A percentile compares a stretch with the other conserved stretches of the same genome.
Conservation (phyloP, 2,797 vertebrate species). For the Crocodylus rhombifer region DNA sequence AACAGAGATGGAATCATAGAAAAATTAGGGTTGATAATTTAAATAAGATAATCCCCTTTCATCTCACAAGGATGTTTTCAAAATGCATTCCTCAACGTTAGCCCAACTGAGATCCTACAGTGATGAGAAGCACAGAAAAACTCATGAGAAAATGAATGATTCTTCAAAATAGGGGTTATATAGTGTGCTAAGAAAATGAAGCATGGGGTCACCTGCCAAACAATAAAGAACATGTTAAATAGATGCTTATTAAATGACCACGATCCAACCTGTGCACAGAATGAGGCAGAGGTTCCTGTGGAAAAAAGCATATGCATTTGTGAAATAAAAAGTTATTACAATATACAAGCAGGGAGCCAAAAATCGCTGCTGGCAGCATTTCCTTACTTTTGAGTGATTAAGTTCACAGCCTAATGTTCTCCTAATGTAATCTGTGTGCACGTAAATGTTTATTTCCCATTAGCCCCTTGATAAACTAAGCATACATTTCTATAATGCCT, state of each 20-base stretch:
- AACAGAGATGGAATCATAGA: background rate
- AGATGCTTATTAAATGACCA: background rate
- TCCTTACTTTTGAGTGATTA: no score
- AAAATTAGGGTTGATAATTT: no score
- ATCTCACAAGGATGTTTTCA: background rate
- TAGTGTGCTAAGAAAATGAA: no score
- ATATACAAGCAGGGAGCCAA: background rate
- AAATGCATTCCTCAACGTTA: background rate
- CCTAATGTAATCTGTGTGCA: background rate
- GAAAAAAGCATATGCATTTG: background rate
- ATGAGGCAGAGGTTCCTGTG: background rate
- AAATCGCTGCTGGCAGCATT: no score
- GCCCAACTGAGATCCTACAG: no score
- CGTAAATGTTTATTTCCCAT: background rate
- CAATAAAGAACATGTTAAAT: background rate
- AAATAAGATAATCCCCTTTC: background rate
- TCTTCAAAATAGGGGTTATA: background rate
- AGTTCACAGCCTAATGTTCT: background rate
- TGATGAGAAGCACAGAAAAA: background rate
- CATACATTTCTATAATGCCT: background rate
- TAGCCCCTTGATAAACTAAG: background rate
- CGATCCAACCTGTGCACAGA: background rate
- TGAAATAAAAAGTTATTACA: background rate
- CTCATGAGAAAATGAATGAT: background rate
- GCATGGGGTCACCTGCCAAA: background rate